Evolutionary conservation across 2,113 vertebrate genomes (phyloP).

Genomic region (Monopterus albus): DNA sequence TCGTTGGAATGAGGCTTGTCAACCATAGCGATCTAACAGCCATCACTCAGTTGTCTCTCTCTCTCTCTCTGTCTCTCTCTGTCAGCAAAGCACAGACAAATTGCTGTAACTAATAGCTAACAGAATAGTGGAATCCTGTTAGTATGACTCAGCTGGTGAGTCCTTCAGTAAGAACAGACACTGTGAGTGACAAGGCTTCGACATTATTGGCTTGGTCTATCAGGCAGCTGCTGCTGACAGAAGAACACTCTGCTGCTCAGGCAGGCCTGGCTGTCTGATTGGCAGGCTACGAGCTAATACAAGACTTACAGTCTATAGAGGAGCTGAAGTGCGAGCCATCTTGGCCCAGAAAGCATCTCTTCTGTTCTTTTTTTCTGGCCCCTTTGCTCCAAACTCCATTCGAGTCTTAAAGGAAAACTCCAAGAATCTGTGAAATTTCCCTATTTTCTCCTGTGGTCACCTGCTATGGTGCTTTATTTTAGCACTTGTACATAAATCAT

Average conservation of each 20-base stretch:
- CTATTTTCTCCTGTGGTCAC: background rate
- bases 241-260: constrained; percentile 6
- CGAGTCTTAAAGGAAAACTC: constrained; percentile 2
- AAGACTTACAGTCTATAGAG: constrained; percentile 23
- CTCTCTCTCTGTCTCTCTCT: constrained; percentile 42
- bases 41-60: constrained; percentile 57
- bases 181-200: constrained; percentile 54
- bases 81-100: constrained; percentile 67
- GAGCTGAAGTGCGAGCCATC: constrained; percentile 23
- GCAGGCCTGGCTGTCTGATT: constrained; percentile 36
- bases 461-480: background rate
- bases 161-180: constrained; percentile 27
- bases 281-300: constrained; percentile 40
- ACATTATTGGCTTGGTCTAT: constrained; percentile 46
- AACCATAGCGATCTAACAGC: constrained; percentile 63
- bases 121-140: constrained; percentile 45
- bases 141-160: constrained; percentile 52
- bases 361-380: constrained; percentile 11
- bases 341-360: constrained; percentile 37
- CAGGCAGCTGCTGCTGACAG: constrained; percentile 40
- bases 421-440: background rate
- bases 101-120: constrained; percentile 69
- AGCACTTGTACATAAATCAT: background rate
- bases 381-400: constrained; percentile 9
- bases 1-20: constrained; percentile 66